phyloP scores from a whole-genome alignment of 2,113 vertebrate genomes.

The Eurystomus gularis region DNA sequence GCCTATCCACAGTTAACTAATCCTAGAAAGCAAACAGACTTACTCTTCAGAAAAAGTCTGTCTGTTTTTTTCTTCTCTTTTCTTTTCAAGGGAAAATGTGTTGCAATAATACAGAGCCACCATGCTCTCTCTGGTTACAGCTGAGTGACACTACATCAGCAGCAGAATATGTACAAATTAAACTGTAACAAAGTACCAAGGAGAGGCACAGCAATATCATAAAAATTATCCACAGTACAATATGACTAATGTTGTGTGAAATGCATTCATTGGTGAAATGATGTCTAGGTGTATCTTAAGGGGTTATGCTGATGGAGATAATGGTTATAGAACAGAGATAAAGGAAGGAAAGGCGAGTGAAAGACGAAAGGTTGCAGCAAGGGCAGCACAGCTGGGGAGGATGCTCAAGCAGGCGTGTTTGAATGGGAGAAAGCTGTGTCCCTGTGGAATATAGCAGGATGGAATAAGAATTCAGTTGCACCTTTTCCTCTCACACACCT shows the following conservation, averaged over 20 bases:
- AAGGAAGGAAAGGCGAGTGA: constrained; percentile 29
- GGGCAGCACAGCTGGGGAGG: constrained; percentile 18
- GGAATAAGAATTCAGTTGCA: background rate
- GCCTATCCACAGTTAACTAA: background rate
- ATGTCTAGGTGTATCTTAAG: constrained; percentile 62
- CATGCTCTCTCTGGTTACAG: constrained; percentile 3
- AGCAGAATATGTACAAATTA: constrained; percentile 58
- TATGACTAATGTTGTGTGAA: constrained; percentile 71
- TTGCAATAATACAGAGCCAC: background rate
- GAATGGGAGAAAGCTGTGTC: background rate
- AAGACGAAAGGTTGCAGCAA: constrained; percentile 55
- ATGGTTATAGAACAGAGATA: constrained; percentile 49
- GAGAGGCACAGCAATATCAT: constrained; percentile 38
- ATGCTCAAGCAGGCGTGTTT: background rate
- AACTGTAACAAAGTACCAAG: constrained; percentile 40
- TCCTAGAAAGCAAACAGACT: background rate
- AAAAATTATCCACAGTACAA: constrained; percentile 59
- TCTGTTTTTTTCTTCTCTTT: background rate
- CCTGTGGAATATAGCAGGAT: background rate
- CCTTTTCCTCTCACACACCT: background rate
- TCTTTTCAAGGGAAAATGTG: background rate
- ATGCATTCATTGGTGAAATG: constrained; percentile 54
- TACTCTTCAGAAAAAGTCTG: background rate
- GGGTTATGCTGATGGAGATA: constrained; percentile 62
- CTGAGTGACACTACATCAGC: constrained; percentile 23